Conservation (phyloP, 2,797 vertebrate species). For the Pterois miles region DNA sequence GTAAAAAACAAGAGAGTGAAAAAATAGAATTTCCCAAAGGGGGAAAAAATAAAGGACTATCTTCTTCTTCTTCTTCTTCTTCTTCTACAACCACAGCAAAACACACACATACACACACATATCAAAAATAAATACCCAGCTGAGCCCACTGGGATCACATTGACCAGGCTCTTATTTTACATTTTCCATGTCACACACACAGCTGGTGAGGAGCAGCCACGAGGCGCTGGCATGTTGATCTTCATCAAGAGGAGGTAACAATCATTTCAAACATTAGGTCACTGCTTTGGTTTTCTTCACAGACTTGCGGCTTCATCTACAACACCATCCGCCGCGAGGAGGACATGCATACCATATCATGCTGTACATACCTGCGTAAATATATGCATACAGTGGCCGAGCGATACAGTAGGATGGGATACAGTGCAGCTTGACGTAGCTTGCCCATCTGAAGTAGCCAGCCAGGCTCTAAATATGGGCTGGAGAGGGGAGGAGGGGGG, state of each 20-base stretch:
- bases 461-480: constrained; percentile 73
- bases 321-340: too few relatives aligned
- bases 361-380: too few relatives aligned
- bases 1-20: too few relatives aligned
- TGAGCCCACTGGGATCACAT: constrained; percentile 9
- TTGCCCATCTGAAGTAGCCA: constrained; percentile 77
- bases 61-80: too few relatives aligned
- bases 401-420: constrained; percentile 60
- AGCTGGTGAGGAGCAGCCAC: constrained; percentile 37
- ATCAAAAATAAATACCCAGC: constrained; percentile 40
- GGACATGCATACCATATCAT: too few relatives aligned
- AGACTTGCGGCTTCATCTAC: too few relatives aligned
- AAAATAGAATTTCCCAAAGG: too few relatives aligned
- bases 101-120: too few relatives aligned
- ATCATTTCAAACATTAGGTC: constrained; percentile 58
- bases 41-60: too few relatives aligned
- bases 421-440: constrained; percentile 70
- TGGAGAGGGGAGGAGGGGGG: constrained; percentile 30
- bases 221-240: constrained; percentile 33
- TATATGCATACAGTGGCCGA: background rate
- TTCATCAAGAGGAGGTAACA: constrained; percentile 17
- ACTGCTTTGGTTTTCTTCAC: too few relatives aligned
- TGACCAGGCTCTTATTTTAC: constrained; percentile 29
- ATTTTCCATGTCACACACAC: constrained; percentile 36
- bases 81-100: too few relatives aligned